Conservation (phyloP, 1,140 invertebrate genomes). For the Marisa cornuarietis region DNA sequence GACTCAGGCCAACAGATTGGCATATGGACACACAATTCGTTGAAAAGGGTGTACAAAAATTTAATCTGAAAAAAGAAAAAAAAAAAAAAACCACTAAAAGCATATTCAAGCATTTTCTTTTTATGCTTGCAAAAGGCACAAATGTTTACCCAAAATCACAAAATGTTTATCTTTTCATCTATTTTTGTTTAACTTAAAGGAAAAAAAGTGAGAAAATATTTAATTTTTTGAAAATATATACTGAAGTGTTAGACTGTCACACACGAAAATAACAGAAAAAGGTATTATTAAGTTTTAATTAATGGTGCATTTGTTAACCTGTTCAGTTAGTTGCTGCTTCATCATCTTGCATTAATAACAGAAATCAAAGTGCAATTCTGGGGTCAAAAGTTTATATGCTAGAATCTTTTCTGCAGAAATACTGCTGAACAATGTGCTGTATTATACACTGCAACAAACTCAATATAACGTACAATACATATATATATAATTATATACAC, state of each 20-base stretch:
- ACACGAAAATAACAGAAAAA: no score
- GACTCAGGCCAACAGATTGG: constrained; percentile 78
- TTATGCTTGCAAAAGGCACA: background rate
- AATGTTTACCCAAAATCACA: background rate
- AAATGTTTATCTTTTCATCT: background rate
- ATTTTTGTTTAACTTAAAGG: background rate
- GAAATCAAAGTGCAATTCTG: no score
- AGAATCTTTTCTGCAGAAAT: no score
- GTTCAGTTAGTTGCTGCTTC: no score
- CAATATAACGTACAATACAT: background rate
- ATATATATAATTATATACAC: no score
- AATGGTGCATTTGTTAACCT: no score
- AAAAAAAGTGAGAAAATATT: no score
- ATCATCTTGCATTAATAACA: no score
- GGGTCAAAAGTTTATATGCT: no score
- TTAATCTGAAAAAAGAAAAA: constrained; percentile 74
- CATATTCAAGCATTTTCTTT: background rate
- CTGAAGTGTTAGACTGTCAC: background rate
- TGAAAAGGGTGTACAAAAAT: constrained; percentile 93
- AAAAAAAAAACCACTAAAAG: background rate
- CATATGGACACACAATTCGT: constrained; percentile 96
- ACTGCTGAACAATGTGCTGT: no score
- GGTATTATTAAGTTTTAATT: no score
- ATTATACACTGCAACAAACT: background rate
- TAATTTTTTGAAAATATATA: background rate